These are phyloP conservation scores for Antedon bifida DNA, from an alignment of 35 echinoderm and acorn worm species.

Conservation along the genomic window DNA sequence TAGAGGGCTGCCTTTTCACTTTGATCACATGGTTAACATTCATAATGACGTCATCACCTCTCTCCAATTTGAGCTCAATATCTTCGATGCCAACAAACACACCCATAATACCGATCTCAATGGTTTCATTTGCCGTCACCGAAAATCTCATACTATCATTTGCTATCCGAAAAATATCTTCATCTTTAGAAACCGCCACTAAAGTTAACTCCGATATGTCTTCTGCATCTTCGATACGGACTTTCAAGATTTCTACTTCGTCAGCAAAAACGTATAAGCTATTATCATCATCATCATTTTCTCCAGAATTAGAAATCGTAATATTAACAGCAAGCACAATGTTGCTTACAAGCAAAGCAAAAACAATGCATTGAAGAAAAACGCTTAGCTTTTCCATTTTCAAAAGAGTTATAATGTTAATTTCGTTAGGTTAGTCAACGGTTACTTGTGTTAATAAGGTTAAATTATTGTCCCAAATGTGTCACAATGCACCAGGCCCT, in stretches of 20 bases:
- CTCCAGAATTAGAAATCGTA: neutral
- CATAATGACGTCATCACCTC: neutral
- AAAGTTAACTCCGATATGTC: neutral
- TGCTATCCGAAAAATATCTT: neutral
- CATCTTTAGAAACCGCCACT: neutral
- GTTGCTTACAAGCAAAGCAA: neutral
- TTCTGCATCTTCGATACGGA: neutral
- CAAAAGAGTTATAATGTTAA: neutral
- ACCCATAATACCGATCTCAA: neutral
- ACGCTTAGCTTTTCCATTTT: neutral
- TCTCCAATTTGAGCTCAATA: neutral
- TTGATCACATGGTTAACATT: neutral
- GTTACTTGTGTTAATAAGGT: neutral
- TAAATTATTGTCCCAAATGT: neutral
- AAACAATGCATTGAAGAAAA: neutral
- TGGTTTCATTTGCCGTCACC: neutral
- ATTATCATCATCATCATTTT: neutral
- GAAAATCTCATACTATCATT: neutral
- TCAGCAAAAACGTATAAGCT: neutral
- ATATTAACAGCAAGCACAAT: neutral
- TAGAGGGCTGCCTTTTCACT: slow-evolving; percentile 1
- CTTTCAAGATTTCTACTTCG: neutral
- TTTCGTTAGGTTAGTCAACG: neutral
- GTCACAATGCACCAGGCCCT: neutral
- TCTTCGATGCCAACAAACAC: neutral